Evolutionary conservation across 2,113 vertebrate species (phyloP).

Genomic region (Ageneiosus marmoratus): DNA sequence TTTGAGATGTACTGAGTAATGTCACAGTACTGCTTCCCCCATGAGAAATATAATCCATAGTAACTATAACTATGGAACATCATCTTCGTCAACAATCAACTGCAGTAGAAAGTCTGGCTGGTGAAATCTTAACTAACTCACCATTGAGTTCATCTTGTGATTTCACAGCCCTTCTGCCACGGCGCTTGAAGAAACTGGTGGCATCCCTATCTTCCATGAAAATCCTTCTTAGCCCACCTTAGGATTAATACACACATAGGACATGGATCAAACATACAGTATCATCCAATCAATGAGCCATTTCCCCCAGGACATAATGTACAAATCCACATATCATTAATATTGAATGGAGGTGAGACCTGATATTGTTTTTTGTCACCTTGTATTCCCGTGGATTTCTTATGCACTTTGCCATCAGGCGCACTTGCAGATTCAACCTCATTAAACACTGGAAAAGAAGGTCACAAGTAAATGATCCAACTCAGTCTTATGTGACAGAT

Average conservation of each 20-base stretch:
- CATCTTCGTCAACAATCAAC: background rate
- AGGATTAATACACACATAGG: constrained; percentile 26
- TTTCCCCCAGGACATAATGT: background rate
- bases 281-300: background rate
- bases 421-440: constrained; percentile 69
- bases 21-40: background rate
- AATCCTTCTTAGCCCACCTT: constrained; percentile 69
- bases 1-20: too few relatives aligned
- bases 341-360: background rate
- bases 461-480: background rate
- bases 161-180: constrained; percentile 71
- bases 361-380: constrained; percentile 66
- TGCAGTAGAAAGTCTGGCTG: constrained; percentile 9
- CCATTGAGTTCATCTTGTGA: constrained; percentile 77
- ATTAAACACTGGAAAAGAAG: constrained; percentile 66
- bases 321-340: background rate
- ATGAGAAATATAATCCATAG: background rate
- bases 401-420: constrained; percentile 49
- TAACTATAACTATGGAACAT: background rate
- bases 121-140: constrained; percentile 62
- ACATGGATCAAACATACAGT: background rate
- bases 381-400: constrained; percentile 54
- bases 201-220: constrained; percentile 82
- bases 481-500: background rate
- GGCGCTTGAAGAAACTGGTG: constrained; percentile 79